These are phyloP conservation scores for Leptopterna dolabrata DNA, from an alignment of 2,888 invertebrate genomes.

Conservation along the genomic window DNA sequence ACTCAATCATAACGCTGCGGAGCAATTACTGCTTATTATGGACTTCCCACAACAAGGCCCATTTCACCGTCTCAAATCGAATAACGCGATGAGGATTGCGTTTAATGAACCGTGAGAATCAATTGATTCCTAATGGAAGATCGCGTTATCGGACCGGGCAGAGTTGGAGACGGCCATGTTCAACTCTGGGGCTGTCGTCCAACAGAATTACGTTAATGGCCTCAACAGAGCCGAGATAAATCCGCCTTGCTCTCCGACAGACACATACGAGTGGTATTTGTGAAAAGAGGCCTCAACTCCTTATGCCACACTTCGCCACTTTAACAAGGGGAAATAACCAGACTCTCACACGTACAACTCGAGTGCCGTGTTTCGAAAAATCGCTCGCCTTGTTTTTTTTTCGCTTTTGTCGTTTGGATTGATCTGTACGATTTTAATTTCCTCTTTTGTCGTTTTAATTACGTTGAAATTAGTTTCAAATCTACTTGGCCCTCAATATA, in stretches of 20 bases:
- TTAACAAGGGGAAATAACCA: neutral
- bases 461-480: too few relatives aligned
- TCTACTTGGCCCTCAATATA: too few relatives aligned
- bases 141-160: neutral
- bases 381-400: too few relatives aligned
- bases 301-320: neutral
- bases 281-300: neutral
- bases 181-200: too few relatives aligned
- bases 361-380: neutral
- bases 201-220: neutral
- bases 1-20: too few relatives aligned
- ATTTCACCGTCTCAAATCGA: neutral
- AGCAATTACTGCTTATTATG: too few relatives aligned
- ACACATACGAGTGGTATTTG: neutral
- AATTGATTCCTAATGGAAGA: neutral
- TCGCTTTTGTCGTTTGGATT: too few relatives aligned
- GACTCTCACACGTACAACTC: neutral
- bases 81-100: neutral
- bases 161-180: too few relatives aligned
- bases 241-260: neutral
- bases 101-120: neutral
- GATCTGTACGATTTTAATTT: too few relatives aligned
- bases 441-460: too few relatives aligned
- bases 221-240: neutral
- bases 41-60: neutral